Evolutionary conservation across 1,140 invertebrate genomes (phyloP).

Genomic region (Apis dorsata): DNA sequence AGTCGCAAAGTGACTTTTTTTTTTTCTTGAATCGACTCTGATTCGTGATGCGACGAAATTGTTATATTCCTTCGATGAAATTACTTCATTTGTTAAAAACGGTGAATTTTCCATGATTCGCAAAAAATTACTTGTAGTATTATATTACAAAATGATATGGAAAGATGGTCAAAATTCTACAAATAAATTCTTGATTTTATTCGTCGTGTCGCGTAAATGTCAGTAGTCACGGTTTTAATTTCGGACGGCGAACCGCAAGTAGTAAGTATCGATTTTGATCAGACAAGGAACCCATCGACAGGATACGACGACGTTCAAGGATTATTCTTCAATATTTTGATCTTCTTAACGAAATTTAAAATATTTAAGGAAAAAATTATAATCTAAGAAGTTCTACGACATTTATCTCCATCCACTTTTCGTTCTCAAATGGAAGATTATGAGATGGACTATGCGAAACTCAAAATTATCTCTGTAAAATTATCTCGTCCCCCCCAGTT

Average conservation of each 20-base stretch:
- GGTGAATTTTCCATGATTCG: too few relatives aligned
- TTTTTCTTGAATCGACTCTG: background rate
- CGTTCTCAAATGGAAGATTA: background rate
- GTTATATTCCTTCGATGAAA: too few relatives aligned
- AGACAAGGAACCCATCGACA: constrained; percentile 4
- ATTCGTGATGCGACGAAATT: background rate
- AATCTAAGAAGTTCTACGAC: background rate
- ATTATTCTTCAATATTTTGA: background rate
- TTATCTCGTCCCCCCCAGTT: background rate
- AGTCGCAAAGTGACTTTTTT: background rate
- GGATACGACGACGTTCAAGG: background rate
- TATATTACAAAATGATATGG: too few relatives aligned
- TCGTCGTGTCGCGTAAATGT: background rate
- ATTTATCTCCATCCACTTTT: background rate
- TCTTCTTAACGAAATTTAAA: background rate
- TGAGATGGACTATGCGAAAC: background rate
- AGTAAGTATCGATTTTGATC: constrained; percentile 52
- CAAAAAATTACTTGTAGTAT: too few relatives aligned
- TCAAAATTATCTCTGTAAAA: background rate
- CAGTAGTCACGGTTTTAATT: constrained; percentile 15
- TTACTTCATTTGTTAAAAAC: too few relatives aligned
- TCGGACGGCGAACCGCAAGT: constrained; percentile 31
- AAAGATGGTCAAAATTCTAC: too few relatives aligned
- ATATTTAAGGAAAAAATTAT: background rate
- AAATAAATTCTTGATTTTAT: too few relatives aligned